A percentile compares a stretch with the other conserved stretches of the same genome.
phyloP scores from a whole-genome alignment of 92 coral and sea anemone species.

The Paramuricea clavata region DNA sequence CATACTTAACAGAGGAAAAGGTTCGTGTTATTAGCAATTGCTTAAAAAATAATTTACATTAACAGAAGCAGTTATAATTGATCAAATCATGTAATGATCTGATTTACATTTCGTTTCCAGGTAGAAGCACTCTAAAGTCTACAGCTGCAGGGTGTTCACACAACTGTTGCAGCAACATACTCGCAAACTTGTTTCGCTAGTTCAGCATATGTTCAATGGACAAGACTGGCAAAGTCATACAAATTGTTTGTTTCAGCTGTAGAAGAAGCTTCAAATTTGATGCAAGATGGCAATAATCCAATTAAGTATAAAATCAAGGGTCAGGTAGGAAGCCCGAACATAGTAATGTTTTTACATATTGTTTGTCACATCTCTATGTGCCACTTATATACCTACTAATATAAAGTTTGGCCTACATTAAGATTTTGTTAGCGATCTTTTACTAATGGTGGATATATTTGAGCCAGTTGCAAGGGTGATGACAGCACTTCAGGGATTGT shows the following conservation, averaged over 20 bases:
- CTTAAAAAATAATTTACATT: neutral
- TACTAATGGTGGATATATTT: constrained; percentile 17
- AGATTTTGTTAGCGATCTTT: constrained; percentile 26
- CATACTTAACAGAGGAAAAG: constrained; percentile 11
- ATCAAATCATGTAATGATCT: neutral
- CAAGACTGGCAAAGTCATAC: constrained; percentile 3
- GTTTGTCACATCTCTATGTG: neutral
- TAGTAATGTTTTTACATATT: neutral
- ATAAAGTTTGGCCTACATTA: neutral
- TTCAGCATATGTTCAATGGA: constrained; percentile 11
- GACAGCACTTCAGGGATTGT: constrained; percentile 1
- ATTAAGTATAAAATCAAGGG: constrained; percentile 14
- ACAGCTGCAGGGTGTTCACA: neutral
- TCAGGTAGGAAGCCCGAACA: neutral
- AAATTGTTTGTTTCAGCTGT: constrained; percentile 14
- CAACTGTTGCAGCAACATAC: neutral
- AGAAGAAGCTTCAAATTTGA: neutral
- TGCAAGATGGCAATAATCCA: neutral
- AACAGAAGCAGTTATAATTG: neutral
- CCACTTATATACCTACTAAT: neutral
- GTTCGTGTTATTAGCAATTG: neutral
- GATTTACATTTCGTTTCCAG: neutral
- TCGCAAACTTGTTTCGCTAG: constrained; percentile 7
- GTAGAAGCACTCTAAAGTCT: neutral
- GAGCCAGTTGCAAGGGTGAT: constrained; percentile 12